Percentiles rank a stretch among this genome's conserved stretches.
Evolutionary conservation across 2,113 vertebrate genomes (phyloP).

Genomic region (Narcine bancroftii): DNA sequence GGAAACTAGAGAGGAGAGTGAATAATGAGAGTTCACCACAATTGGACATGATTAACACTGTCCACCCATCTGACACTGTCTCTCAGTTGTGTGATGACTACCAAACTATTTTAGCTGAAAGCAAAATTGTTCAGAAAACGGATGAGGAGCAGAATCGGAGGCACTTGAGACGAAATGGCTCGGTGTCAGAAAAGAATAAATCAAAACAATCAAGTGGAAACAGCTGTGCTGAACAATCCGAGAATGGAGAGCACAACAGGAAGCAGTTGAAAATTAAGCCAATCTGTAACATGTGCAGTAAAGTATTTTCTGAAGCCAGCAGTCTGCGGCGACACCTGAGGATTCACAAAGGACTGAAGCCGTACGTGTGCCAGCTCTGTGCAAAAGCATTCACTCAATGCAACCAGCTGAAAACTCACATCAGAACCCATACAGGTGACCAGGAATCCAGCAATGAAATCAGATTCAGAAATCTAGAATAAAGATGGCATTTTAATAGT

Average conservation of each 20-base stretch:
- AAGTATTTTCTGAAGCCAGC: constrained; percentile 83
- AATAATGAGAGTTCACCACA: background rate
- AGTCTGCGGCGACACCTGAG: constrained; percentile 90
- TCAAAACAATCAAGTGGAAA: constrained; percentile 54
- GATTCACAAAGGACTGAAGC: constrained; percentile 93
- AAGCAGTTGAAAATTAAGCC: constrained; percentile 69
- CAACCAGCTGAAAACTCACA: constrained; percentile 92
- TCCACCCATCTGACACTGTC: constrained; percentile 50
- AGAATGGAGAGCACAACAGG: constrained; percentile 52
- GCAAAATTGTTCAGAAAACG: constrained; percentile 50
- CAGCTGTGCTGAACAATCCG: constrained; percentile 49
- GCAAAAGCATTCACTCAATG: constrained; percentile 90
- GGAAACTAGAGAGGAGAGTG: background rate
- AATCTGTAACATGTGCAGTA: constrained; percentile 78
- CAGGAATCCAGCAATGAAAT: background rate
- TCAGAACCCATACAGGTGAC: constrained; percentile 95
- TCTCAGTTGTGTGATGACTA: constrained; percentile 50
- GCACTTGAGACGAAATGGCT: constrained; percentile 52
- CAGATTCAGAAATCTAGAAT: background rate
- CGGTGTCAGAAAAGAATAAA: constrained; percentile 56
- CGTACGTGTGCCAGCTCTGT: constrained; percentile 87
- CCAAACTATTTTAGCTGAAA: constrained; percentile 52
- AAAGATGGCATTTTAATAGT: background rate
- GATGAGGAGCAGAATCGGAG: constrained; percentile 54
- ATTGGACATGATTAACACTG: constrained; percentile 32